Evolutionary conservation across 2,113 vertebrate genomes (phyloP), one percentile per base, ranked within the genome.

Genomic region (Menidia beryllina): DNA sequence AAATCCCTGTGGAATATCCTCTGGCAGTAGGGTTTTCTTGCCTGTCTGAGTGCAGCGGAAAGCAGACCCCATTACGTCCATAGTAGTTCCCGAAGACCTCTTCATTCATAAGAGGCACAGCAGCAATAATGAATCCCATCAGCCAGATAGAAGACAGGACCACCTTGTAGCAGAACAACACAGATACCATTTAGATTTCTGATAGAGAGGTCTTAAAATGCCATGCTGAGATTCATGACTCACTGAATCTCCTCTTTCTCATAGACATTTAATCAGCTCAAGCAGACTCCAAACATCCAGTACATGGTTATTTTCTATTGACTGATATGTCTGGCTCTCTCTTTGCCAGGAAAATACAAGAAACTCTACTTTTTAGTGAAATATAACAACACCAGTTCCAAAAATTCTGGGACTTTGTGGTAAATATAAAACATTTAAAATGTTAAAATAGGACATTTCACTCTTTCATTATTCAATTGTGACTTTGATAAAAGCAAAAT

Each of bases 41-140:
- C 83, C 85, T 87, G 79, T 95, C 94, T 13, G 94, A 94, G 89
- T 96, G 94, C 69, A 96, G 89, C 15, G 94, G 95, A 68, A 96
- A 96, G 74, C 94, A 97, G 23, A 96, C 93, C 7, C 95, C 93
- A 41, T 96, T 97, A 68, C 92, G 91, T 26, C 95, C 94, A 13
- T 96, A 96, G 86, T 95, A 95, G 70, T 96, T 96, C 72, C 95
- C 93, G 80, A 95, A 96, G 71, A 93, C 72, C 0, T 94, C 91
- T 34, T 95, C 89, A 4, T 93, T 91, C 81, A 93, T 91, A 23
- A 96, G 91, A 2, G 95, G 94, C 55, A 95, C 84, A 5, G 81
- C 84, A 1, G 95, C 94, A 17, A 96, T 95, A 24, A 91, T 72
- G 72, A 95, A 93, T 21, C 94, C 95, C 72, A 90, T 65, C 5